A percentile compares a stretch with the other conserved stretches of the same genome.
Evolutionary conservation across 2,888 invertebrate species (phyloP).

Genomic region (Ophion obscuratus): DNA sequence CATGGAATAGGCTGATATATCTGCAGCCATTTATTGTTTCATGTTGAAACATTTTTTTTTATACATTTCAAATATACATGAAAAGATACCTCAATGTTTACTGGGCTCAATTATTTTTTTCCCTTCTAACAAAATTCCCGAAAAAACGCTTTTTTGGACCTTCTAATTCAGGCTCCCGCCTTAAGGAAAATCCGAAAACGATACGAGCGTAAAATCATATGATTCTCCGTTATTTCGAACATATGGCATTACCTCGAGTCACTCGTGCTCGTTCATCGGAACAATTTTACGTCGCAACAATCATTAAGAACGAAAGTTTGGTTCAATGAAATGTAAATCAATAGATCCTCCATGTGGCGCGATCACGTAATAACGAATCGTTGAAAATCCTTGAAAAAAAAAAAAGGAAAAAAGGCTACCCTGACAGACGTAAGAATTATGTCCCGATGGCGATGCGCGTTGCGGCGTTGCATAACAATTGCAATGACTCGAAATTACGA

Average conservation of each 20-base stretch:
- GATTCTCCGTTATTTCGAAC: constrained; percentile 26
- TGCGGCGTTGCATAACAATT: constrained; percentile 50
- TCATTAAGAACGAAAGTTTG: constrained; percentile 36
- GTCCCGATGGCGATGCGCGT: constrained; percentile 28
- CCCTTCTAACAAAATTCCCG: no score
- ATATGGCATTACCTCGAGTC: constrained; percentile 15
- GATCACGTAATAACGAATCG: constrained; percentile 30
- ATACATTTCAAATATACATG: no score
- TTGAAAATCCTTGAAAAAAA: constrained; percentile 7
- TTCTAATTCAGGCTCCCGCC: no score
- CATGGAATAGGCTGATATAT: no score
- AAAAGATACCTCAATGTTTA: no score
- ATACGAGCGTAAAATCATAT: neutral
- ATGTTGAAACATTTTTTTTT: no score
- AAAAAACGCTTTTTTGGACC: no score
- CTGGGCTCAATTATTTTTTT: no score
- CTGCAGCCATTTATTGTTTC: no score
- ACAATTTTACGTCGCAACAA: constrained; percentile 14
- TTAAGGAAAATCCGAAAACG: neutral
- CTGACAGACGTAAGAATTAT: constrained; percentile 51
- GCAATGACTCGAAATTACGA: constrained; percentile 38
- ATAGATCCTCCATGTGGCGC: constrained; percentile 23
- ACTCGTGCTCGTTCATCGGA: constrained; percentile 41
- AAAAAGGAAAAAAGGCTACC: constrained; percentile 10
- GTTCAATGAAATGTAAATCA: constrained; percentile 60